Base-by-base conservation (phyloP, 2,888 invertebrate genomes). In the Autographa gamma region DNA sequence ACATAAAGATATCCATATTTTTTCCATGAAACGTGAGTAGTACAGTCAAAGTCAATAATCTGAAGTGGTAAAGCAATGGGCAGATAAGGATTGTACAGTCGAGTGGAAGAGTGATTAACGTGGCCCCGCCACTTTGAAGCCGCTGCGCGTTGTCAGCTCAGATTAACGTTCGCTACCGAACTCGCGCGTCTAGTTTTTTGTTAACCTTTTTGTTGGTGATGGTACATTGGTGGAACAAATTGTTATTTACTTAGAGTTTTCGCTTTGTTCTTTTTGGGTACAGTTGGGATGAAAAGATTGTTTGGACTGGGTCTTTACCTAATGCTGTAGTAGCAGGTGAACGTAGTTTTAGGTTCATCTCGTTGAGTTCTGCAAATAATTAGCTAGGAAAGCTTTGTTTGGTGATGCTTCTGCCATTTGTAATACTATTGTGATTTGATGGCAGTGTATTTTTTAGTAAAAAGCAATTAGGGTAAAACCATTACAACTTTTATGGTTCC, bases 31-130 rank as follows among this genome's bases (percentile, higher is more conserved):
- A 84, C 81, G 75, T 75, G 78, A 84, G 81, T 75, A 81, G 88
- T 87, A 88, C 87, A 88, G 89, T 90, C 92, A 88, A 81, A 87
- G 90, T 89, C 91, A 87, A 91, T 91, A 86, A 89, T 88, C 86
- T 88, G 87, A 84, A 86, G 88, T 86, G 89, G 83, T 86, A 82
- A 86, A 81, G 85, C 87, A 86, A 88, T 88, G 87, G 84, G 88
- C 89, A 87, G 88, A 93, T 92, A 93, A 90, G 88, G 90, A 92
- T 91, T 90, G 92, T 85, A 92, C 91, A 91, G 87, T 89, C 89
- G 88, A 88, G 88, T 90, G 91, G 91, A 92, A 90, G 89, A 91
- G 90, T 92, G 92, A 93, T 92, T 92, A 92, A 87, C 86, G 88
- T 83, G 68, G 82, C 74, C 77, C 67, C 79, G 85, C 84, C 84